Evolutionary conservation across 2,888 invertebrate species (phyloP), one percentile per base, ranked within the genome.

Genomic region (Elmis aenea): DNA sequence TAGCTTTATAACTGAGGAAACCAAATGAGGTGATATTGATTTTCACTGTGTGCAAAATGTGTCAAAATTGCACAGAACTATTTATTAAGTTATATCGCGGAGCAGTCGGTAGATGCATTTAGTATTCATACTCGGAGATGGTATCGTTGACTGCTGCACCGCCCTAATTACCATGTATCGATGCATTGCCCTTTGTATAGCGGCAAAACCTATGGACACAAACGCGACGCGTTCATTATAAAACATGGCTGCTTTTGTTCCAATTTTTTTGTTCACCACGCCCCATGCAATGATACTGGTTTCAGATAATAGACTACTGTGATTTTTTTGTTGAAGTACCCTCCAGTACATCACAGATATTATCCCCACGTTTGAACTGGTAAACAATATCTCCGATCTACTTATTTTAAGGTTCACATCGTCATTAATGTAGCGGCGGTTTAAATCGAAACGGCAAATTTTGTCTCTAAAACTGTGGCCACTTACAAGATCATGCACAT

Each of bases 161-260:
- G 64, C 66, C 66, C 63, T 66, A 64, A 66, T 66, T 59, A 59
- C 61, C 50, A 53, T 62, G 62, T 62, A 63, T 66, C 64, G 62
- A 59, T 62, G 58, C 60, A 58, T 50, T 57, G 56, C 61, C 60
- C 59, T 64, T 59, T 64, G 61, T 61, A 52, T 48, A 38, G 50
- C 55, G 55, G 58, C 59, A 50, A 48, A 54, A 54, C 48, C 59
- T 56, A 60, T 63, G 57, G 63, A 64, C 64, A 64, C 62, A 62
- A 62, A 61, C 58, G 61, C 60, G 54, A 61, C 60, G 59, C 56
- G 52, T 60, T 60, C 58, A 64, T 62, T 64, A 61, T 57, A 48
- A 49, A 61, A 58, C 57, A 62, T 62, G 62, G 64, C 61, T 50
- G 62, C 61, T 54, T 62, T 64, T 62, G 62, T 64, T 61, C 57